Conservation (phyloP, 2,888 invertebrate genomes). For the Troides helena region DNA sequence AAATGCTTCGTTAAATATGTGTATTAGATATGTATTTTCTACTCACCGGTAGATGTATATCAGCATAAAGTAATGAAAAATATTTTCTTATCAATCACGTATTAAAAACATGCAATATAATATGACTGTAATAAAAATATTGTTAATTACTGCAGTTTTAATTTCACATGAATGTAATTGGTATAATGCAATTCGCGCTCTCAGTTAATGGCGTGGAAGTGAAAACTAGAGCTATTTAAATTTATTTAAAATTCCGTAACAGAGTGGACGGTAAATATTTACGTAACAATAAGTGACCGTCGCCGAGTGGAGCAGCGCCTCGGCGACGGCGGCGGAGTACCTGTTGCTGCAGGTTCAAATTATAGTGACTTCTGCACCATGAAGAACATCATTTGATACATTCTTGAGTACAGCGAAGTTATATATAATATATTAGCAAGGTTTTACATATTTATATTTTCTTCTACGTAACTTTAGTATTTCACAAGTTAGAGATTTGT, state of each 20-base stretch:
- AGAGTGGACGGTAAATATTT: slow-evolving; percentile 3
- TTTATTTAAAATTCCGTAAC: slow-evolving; percentile 3
- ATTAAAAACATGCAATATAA: no score
- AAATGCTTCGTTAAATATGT: not conserved
- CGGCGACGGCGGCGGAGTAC: not conserved
- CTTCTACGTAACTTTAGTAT: no score
- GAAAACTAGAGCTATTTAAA: slow-evolving; percentile 4
- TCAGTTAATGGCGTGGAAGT: not conserved
- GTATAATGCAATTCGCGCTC: not conserved
- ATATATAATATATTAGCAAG: not conserved
- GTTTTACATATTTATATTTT: no score
- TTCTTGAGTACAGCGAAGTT: not conserved
- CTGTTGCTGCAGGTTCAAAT: not conserved
- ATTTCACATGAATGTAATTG: not conserved
- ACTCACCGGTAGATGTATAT: not conserved
- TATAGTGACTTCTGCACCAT: not conserved
- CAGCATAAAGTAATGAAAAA: not conserved
- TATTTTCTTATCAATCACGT: no score
- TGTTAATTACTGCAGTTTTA: not conserved
- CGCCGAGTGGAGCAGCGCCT: not conserved
- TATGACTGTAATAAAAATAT: not conserved
- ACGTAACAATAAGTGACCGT: slow-evolving; percentile 4
- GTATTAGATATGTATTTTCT: not conserved
- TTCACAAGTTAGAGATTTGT: no score
- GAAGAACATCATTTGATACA: not conserved